phyloP scores from a whole-genome alignment of 30 jellyfish, hydroid and myxozoan species.

The Morbakka virulenta region DNA sequence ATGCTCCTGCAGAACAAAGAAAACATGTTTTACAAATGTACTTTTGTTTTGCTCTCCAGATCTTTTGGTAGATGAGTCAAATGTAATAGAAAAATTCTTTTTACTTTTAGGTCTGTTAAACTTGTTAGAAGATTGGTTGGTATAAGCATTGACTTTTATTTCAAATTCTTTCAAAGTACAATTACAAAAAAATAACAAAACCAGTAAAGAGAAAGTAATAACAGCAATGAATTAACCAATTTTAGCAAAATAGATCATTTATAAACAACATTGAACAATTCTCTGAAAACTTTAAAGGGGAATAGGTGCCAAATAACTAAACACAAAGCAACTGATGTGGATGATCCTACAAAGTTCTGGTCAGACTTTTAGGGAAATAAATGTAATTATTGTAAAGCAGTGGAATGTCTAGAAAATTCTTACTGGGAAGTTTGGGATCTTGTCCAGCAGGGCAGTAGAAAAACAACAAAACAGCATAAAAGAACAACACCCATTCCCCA shows the following conservation, averaged over 20 bases:
- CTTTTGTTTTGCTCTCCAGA: too few species aligned
- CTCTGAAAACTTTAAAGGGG: conserved; percentile 7
- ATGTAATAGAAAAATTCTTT: too few species aligned
- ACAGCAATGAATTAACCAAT: conserved; percentile 6
- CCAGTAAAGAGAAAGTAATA: background rate
- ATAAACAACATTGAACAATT: conserved; percentile 8
- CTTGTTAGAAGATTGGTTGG: too few species aligned
- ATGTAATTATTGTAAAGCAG: conserved; percentile 5
- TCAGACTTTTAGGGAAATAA: conserved; percentile 24
- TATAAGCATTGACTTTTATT: too few species aligned
- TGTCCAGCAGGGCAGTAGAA: conserved; percentile 10
- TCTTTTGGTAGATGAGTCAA: too few species aligned
- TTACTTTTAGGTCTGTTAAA: too few species aligned
- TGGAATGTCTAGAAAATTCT: conserved; percentile 9
- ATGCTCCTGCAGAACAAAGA: too few species aligned
- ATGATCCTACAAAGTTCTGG: conserved; percentile 14
- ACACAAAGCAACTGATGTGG: conserved; percentile 9
- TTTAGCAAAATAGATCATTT: conserved; percentile 9
- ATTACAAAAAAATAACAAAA: background rate
- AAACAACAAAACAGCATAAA: background rate
- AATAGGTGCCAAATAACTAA: background rate
- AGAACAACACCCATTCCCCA: background rate
- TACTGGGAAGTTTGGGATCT: conserved; percentile 1
- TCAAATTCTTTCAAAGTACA: too few species aligned
- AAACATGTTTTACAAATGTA: too few species aligned